Evolutionary conservation across 2,113 vertebrate species (phyloP).

Genomic region (Chiloscyllium plagiosum): DNA sequence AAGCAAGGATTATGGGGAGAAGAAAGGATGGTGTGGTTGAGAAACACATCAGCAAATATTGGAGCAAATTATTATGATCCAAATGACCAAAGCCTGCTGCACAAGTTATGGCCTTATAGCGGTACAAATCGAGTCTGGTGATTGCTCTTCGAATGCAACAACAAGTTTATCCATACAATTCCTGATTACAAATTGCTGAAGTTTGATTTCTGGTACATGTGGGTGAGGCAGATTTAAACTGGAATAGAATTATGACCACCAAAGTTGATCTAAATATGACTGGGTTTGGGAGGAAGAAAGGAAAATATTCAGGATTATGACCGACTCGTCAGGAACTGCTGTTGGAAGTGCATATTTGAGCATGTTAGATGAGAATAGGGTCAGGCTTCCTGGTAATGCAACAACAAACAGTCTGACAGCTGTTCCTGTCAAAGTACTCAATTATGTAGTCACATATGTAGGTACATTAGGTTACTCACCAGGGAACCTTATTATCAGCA

Average conservation of each 20-base stretch:
- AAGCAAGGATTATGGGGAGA: too few relatives aligned
- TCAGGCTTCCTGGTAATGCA: background rate
- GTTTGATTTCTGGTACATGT: background rate
- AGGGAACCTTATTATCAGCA: background rate
- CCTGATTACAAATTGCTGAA: background rate
- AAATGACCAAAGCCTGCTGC: too few relatives aligned
- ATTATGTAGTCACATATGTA: background rate
- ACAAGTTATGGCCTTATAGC: background rate
- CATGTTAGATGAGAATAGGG: background rate
- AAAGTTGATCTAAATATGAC: background rate
- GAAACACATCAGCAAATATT: too few relatives aligned
- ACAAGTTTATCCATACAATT: background rate
- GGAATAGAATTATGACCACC: background rate
- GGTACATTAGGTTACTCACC: background rate
- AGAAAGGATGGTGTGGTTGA: too few relatives aligned
- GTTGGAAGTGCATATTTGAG: background rate
- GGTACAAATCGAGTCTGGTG: background rate
- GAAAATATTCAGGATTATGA: background rate
- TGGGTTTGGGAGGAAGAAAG: background rate
- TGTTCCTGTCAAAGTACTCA: background rate
- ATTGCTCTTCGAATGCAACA: background rate
- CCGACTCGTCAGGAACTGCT: background rate
- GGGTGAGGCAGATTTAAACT: background rate
- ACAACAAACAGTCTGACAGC: background rate
- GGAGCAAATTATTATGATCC: too few relatives aligned